These are phyloP conservation scores for Stictocephala bisonia DNA, from an alignment of 2,888 invertebrate genomes.

Conservation along the genomic window DNA sequence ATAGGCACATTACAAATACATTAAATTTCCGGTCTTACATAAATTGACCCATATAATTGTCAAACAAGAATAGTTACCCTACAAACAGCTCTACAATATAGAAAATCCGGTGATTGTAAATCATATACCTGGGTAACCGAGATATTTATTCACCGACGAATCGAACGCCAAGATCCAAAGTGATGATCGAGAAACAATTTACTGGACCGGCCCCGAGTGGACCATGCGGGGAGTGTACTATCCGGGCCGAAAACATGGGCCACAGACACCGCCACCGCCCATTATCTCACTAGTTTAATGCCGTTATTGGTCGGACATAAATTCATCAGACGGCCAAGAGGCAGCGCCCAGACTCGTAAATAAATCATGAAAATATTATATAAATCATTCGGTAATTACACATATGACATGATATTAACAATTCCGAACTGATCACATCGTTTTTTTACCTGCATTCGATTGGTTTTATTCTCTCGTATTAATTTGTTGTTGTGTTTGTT, in stretches of 20 bases:
- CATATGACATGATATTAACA: slow-evolving; percentile 47
- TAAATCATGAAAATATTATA: slow-evolving; percentile 43
- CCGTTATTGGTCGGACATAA: slow-evolving; percentile 48
- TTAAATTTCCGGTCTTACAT: too few species aligned
- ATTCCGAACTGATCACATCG: slow-evolving; percentile 41
- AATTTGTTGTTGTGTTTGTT: slow-evolving; percentile 22
- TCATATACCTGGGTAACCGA: too few species aligned
- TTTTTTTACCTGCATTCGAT: slow-evolving; percentile 13
- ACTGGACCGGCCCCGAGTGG: slow-evolving; percentile 7
- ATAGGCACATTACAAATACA: too few species aligned
- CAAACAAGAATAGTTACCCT: too few species aligned
- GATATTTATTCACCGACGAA: too few species aligned
- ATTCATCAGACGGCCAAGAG: slow-evolving; percentile 45
- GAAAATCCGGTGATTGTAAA: too few species aligned
- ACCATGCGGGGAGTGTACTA: slow-evolving; percentile 15
- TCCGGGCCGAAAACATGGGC: slow-evolving; percentile 20
- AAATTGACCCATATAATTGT: too few species aligned
- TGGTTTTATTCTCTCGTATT: slow-evolving; percentile 25
- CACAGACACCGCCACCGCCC: neutral
- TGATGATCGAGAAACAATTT: slow-evolving; percentile 33
- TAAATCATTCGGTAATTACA: slow-evolving; percentile 46
- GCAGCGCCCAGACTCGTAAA: slow-evolving; percentile 30
- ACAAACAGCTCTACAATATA: too few species aligned
- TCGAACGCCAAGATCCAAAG: slow-evolving; percentile 10
- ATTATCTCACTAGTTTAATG: slow-evolving; percentile 45